Base-by-base conservation (phyloP, 2,113 vertebrate genomes). In the Ia io region DNA sequence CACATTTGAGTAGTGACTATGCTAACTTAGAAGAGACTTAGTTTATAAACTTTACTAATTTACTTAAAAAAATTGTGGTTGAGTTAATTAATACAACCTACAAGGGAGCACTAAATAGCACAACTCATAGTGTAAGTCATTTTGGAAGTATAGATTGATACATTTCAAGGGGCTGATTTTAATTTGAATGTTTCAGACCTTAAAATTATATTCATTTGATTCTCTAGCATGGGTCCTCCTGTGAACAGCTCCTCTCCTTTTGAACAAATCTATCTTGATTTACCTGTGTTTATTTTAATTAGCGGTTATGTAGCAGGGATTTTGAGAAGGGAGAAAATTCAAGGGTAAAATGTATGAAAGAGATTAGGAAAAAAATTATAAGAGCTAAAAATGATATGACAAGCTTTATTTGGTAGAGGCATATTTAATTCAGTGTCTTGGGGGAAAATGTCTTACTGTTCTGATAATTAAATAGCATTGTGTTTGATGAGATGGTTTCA, bases 391-490 rank as follows among this genome's bases (percentile, higher is more conserved):
- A 82, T 80, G 51, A 79, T 51, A 71, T 47, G 44, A 74, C 56
- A 69, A 63, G n/a, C 28, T 93, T 80, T 88, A 89, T 79, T 90
- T 92, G 78, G 71, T 78, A 73, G 73, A 93, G 5, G 9, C 42
- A 70, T 87, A 73, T 94, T 92, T 96, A 92, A 79, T 80, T 22
- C 6, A 35, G 14, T 71, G 49, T 94, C 95, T 96, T 91, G 1
- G 17, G 83, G 69, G 47, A 18, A 83, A 87, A 42, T 89, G 65
- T 93, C 70, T 93, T 94, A 84, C 56, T 77, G 35, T 88, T 94
- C 84, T 49, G 12, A 53, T 96, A 96, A 97, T 97, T 97, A 95
- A 76, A 91, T 74, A 83, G 89, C 28, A 82, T 70, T 96, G 79
- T 87, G 30, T 87, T 89, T 91, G 40, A 84, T 93, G 71, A 91